Conservation (phyloP, 2,888 invertebrate species). For the Scaptomyza tumidula region DNA sequence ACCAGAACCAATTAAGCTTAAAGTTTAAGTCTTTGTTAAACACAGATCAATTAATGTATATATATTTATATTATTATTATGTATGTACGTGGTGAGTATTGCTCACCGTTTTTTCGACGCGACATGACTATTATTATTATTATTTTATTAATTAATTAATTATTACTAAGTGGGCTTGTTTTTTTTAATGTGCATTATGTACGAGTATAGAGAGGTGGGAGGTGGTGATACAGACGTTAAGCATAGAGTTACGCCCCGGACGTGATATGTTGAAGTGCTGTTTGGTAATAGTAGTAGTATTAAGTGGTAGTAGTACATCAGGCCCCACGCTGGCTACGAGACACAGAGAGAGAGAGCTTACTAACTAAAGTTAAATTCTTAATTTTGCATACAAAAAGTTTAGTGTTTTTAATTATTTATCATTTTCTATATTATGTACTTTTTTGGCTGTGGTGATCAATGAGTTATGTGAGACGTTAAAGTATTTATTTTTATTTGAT, state of each 20-base stretch:
- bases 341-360: slow-evolving; percentile 32
- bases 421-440: slow-evolving; percentile 15
- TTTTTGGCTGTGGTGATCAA: slow-evolving; percentile 61
- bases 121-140: slow-evolving; percentile 20
- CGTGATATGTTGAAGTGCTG: slow-evolving; percentile 28
- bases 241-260: slow-evolving; percentile 53
- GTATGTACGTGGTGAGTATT: slow-evolving; percentile 21
- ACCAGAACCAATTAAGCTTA: slow-evolving; percentile 74
- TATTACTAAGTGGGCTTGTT: slow-evolving; percentile 17
- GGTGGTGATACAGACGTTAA: slow-evolving; percentile 51
- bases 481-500: slow-evolving; percentile 19
- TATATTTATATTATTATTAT: slow-evolving; percentile 9
- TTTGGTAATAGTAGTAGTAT: slow-evolving; percentile 23
- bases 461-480: slow-evolving; percentile 73
- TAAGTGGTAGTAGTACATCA: slow-evolving; percentile 48
- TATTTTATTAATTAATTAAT: slow-evolving; percentile 14
- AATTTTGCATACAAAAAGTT: slow-evolving; percentile 77
- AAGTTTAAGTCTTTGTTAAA: slow-evolving; percentile 63
- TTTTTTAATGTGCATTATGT: slow-evolving; percentile 26
- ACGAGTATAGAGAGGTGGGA: slow-evolving; percentile 25
- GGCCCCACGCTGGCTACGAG: slow-evolving; percentile 41
- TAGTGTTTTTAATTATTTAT: slow-evolving; percentile 45
- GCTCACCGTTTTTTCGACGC: slow-evolving; percentile 6
- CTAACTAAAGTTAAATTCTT: slow-evolving; percentile 68
- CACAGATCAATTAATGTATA: slow-evolving; percentile 46